phyloP scores from a whole-genome alignment of 2,888 invertebrate species.

The Deladenus siricidicola region DNA sequence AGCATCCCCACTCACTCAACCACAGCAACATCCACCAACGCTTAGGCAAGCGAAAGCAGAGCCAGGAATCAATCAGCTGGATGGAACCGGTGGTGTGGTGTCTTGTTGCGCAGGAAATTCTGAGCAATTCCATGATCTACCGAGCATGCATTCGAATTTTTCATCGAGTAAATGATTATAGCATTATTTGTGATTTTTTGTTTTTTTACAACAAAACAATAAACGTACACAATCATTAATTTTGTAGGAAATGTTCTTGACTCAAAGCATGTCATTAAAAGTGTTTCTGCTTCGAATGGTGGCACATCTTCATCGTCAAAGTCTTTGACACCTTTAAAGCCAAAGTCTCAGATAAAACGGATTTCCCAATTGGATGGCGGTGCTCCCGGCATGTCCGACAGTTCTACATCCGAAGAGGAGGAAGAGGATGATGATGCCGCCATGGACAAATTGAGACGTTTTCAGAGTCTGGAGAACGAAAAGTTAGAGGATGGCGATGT shows the following conservation, averaged over 20 bases:
- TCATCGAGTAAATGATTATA: no score
- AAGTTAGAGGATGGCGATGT: slow-evolving; percentile 20
- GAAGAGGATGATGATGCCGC: slow-evolving; percentile 24
- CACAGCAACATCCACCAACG: slow-evolving; percentile 7
- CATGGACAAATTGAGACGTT: not conserved
- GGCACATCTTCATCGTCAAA: no score
- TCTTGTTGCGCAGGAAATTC: no score
- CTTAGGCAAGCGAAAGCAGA: slow-evolving; percentile 9
- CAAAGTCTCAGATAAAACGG: slow-evolving; percentile 1
- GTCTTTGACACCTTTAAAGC: not conserved
- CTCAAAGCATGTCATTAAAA: no score
- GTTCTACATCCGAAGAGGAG: slow-evolving; percentile 33
- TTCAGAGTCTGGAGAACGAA: slow-evolving; percentile 25
- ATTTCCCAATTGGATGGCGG: slow-evolving; percentile 40
- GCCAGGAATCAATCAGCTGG: slow-evolving; percentile 33
- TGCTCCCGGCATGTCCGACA: slow-evolving; percentile 35
- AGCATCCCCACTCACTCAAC: not conserved
- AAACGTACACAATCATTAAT: no score
- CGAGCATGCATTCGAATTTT: no score
- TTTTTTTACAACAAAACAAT: no score
- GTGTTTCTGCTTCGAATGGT: no score
- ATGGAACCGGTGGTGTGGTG: slow-evolving; percentile 29
- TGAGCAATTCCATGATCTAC: no score
- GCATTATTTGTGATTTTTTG: no score
- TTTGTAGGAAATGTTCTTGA: no score